Percentiles rank a stretch among this genome's conserved stretches.
These are phyloP conservation scores for Balanococcus diminutus DNA, from an alignment of 2,888 invertebrate genomes.

Conservation along the genomic window DNA sequence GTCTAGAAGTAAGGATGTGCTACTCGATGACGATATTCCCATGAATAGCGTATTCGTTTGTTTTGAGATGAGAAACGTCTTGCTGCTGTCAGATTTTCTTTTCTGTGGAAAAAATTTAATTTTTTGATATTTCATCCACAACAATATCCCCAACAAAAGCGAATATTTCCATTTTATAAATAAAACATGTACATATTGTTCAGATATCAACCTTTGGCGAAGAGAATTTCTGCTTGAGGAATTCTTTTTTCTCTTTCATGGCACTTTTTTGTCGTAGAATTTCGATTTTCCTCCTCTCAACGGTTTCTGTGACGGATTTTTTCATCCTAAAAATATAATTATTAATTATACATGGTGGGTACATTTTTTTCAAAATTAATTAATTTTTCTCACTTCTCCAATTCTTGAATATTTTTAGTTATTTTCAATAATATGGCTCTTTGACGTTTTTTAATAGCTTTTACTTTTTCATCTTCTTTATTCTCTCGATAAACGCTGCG, in stretches of 20 bases:
- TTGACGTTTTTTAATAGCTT: conserved; percentile 71
- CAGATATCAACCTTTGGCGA: not conserved
- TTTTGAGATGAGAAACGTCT: conserved; percentile 7
- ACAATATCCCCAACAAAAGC: not conserved
- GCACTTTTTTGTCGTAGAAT: conserved; percentile 36
- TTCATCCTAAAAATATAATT: conserved; percentile 16
- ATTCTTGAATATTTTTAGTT: conserved; percentile 71
- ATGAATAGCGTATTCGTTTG: conserved; percentile 45
- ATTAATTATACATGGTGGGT: not conserved
- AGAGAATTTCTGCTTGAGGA: not conserved
- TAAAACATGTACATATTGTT: too few relatives aligned
- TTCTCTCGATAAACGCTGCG: conserved; percentile 42
- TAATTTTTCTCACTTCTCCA: conserved; percentile 45
- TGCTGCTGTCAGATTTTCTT: conserved; percentile 10
- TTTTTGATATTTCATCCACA: not conserved
- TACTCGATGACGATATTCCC: conserved; percentile 39
- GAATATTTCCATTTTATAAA: too few relatives aligned
- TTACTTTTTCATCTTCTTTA: conserved; percentile 26
- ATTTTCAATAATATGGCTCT: conserved; percentile 70
- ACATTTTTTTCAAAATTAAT: not conserved
- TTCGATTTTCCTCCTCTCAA: conserved; percentile 38
- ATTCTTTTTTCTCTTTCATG: conserved; percentile 5
- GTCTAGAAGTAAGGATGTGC: not conserved
- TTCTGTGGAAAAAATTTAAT: too few relatives aligned
- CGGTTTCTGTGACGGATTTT: conserved; percentile 43